Evolutionary conservation across 2,113 vertebrate species (phyloP).

Genomic region (Carassius carassius): DNA sequence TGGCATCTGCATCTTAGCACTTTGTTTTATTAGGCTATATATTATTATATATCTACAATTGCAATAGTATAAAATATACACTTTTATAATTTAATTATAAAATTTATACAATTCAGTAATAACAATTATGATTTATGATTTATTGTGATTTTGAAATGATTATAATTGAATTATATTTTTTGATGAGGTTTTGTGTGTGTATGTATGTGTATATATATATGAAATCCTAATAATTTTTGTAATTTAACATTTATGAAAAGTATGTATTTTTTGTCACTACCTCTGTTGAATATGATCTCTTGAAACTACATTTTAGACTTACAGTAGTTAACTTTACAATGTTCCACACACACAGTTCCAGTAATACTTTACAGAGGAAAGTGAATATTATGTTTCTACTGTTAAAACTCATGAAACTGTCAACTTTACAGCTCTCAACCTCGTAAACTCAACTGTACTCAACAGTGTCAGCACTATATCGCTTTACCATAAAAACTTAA

Average conservation of each 20-base stretch:
- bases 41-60: no score
- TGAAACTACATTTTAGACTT: not conserved
- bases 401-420: not conserved
- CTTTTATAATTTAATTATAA: no score
- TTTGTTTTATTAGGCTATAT: no score
- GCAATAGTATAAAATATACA: no score
- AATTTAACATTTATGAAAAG: not conserved
- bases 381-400: not conserved
- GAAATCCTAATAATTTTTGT: no score
- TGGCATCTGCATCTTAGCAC: not conserved
- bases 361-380: not conserved
- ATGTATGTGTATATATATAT: no score
- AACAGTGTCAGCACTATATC: not conserved
- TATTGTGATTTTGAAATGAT: no score
- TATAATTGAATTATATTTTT: no score
- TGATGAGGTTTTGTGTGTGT: no score
- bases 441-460: not conserved
- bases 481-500: conserved; percentile 1
- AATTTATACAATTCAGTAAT: no score
- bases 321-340: not conserved
- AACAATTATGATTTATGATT: no score
- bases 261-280: not conserved
- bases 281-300: not conserved
- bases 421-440: not conserved
- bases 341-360: not conserved